phyloP scores from a whole-genome alignment of 2,888 invertebrate genomes.

The Epirrita christyi region DNA sequence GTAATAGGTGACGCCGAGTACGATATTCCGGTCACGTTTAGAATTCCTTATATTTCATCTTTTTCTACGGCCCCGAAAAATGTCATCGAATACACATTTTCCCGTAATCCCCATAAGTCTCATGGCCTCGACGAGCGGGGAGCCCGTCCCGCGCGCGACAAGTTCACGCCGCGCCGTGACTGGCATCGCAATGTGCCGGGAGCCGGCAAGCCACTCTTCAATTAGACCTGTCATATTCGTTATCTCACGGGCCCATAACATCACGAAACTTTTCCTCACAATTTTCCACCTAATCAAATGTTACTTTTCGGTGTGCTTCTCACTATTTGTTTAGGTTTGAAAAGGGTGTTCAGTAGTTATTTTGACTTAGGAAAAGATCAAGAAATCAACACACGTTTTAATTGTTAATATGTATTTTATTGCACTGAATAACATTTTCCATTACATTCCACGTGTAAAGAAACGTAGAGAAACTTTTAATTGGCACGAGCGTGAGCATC shows the following conservation, averaged over 20 bases:
- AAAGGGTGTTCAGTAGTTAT: slow-evolving; percentile 5
- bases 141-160: slow-evolving; percentile 53
- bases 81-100: slow-evolving; percentile 85
- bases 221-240: slow-evolving; percentile 57
- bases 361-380: slow-evolving; percentile 7
- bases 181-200: slow-evolving; percentile 65
- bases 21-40: slow-evolving; percentile 81
- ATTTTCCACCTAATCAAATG: slow-evolving; percentile 42
- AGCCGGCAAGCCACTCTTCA: slow-evolving; percentile 60
- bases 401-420: slow-evolving; percentile 19
- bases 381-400: slow-evolving; percentile 17
- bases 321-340: slow-evolving; percentile 24
- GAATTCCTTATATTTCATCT: slow-evolving; percentile 84
- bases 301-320: slow-evolving; percentile 34
- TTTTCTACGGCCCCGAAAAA: slow-evolving; percentile 82
- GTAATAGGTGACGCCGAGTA: slow-evolving; percentile 79
- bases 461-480: slow-evolving; percentile 64
- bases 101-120: slow-evolving; percentile 83
- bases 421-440: slow-evolving; percentile 18
- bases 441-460: slow-evolving; percentile 34
- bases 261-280: slow-evolving; percentile 40
- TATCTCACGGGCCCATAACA: slow-evolving; percentile 50
- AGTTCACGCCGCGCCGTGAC: slow-evolving; percentile 72
- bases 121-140: slow-evolving; percentile 68
- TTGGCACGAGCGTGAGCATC: slow-evolving; percentile 60